phyloP scores from a whole-genome alignment of 2,113 vertebrate species.

The Lagopus leucura region DNA sequence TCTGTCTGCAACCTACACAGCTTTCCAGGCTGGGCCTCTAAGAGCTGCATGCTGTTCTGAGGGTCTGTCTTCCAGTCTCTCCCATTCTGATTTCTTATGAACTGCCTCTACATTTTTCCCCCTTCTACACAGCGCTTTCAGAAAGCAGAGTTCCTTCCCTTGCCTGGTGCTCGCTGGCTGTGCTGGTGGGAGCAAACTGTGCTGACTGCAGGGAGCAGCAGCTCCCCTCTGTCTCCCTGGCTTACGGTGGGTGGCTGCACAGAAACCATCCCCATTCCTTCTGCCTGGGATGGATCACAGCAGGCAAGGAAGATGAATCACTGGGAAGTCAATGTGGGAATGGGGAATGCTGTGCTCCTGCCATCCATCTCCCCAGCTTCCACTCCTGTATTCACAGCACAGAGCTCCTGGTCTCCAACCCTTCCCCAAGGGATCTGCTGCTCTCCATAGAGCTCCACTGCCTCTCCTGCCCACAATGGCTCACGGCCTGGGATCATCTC shows the following conservation, averaged over 20 bases:
- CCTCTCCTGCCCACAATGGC: slow-evolving; percentile 17
- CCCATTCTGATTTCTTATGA: background rate
- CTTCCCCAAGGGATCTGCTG: slow-evolving; percentile 12
- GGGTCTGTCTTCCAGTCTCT: background rate
- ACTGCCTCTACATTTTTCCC: background rate
- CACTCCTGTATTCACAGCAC: background rate
- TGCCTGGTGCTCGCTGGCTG: background rate
- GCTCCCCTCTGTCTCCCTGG: background rate
- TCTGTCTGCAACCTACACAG: background rate
- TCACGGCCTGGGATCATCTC: slow-evolving; percentile 53
- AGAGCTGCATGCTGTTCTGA: accelerated
- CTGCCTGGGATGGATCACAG: background rate
- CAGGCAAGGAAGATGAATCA: background rate
- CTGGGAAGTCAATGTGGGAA: background rate
- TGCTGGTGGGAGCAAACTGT: accelerated
- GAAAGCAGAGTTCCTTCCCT: background rate
- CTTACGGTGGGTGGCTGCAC: background rate
- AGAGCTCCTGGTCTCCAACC: background rate
- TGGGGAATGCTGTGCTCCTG: background rate
- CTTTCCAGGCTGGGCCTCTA: background rate
- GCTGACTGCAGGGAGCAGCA: background rate
- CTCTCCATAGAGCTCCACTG: slow-evolving; percentile 29
- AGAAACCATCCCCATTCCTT: background rate
- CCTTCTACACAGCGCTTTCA: background rate
- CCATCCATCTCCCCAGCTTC: background rate